Evolutionary conservation across 2,888 invertebrate genomes (phyloP), one percentile per base, ranked within the genome.

Genomic region (Quadroppia sp.): DNA sequence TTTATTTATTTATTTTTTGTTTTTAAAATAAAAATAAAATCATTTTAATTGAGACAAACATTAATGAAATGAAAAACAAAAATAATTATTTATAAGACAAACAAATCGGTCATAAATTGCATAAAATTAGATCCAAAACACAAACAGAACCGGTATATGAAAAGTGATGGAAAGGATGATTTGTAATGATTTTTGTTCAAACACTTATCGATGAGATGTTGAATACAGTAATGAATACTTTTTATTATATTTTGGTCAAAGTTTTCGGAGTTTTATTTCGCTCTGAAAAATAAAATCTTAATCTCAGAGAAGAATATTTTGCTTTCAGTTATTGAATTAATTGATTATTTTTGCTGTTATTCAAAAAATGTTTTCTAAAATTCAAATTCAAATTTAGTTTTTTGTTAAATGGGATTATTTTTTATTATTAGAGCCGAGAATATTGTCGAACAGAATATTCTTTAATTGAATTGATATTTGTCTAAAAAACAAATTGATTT

Each of bases 241-340:
- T 9, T 15, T 15, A 17, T 45, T 45, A 13, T 2, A 45, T 15
- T n/a, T n/a, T n/a, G n/a, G n/a, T n/a, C n/a, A n/a, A n/a, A n/a
- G n/a, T n/a, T n/a, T n/a, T 45, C 45, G 36, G 36, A 9, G 53
- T 53, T 25, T 53, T 53, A 56, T 28, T 17, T 28, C 56, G 13
- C 7, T 56, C 56, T 56, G 56, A 17, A 56, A 56, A 56, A 56
- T 56, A 56, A 28, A 56, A 56, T 56, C 56, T 15, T 2, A 17
- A 23, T 56, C 36, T 36, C 36, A 15, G 56, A 56, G 28, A 56
- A 28, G 15, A 56, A 30, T 30, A 1, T 28, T 28, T 56, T 25
- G 28, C 30, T 15, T 30, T 23, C 28, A 28, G 28, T 13, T 56
- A 28, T 56, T 17, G 9, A 53, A 4, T 28, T 56, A 17, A 15